Evolutionary conservation across 2,113 vertebrate genomes (phyloP), one percentile per base, ranked within the genome.

Genomic region (Hippoglossus stenolepis): DNA sequence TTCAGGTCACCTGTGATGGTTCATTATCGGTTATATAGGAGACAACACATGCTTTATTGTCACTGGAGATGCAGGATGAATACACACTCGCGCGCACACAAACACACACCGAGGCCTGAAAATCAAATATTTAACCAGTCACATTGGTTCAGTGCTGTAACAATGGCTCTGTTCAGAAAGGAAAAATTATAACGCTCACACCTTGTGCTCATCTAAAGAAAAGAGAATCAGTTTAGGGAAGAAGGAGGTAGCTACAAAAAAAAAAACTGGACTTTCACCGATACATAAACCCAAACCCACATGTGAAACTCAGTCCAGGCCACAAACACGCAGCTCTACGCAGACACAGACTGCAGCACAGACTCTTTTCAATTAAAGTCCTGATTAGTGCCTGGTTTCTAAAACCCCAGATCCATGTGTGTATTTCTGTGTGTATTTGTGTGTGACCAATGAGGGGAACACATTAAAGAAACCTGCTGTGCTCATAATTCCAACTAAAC

Each of bases 191-290:
- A 56, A 61, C 49, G 35, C 49, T 73, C 18, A 3, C 5, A 14
- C 58, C 66, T 83, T 82, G 79, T 84, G 80, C 81, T 75, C 45
- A 60, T 81, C 49, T 69, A 26, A n/a, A 9, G 58, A 73, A 14
- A 18, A 54, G 18, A 54, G 20, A 56, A 68, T 67, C n/a, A 14
- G 69, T 47, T 82, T 15, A 63, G 62, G 81, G 51, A 68, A 70
- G 70, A 0, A 70, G 57, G 77, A 82, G 84, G 80, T 83, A 83
- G 79, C 77, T 81, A 74, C 67, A 63, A 60, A 63, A 75, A 71
- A 69, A 7, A 31, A 7, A 31, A 7, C 5, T 47, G 67, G 56
- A 63, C 28, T 64, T 64, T 58, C 31, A 57, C 0, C 2, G 35
- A 65, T 61, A 20, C 40, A 47, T 9, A 13, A 74, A 69, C 38